Evolutionary conservation across 2,113 vertebrate species (phyloP).

Genomic region (Typhlomys cinereus): DNA sequence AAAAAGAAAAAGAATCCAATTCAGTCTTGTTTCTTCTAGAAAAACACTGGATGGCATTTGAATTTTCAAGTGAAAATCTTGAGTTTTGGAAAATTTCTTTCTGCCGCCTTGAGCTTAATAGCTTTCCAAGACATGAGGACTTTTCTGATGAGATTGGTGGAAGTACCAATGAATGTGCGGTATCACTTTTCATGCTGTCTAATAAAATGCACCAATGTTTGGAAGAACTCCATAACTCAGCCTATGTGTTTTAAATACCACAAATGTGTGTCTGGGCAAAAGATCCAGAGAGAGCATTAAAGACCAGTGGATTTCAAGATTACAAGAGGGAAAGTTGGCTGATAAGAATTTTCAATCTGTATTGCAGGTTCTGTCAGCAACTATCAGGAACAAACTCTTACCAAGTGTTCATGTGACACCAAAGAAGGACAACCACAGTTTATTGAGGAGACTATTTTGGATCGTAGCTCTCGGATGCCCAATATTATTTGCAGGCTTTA

Average conservation of each 20-base stretch:
- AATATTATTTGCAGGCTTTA: not conserved
- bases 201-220: constrained; percentile 13
- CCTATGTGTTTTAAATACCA: not conserved
- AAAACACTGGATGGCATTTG: constrained; percentile 13
- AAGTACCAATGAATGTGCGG: not conserved
- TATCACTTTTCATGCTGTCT: not conserved
- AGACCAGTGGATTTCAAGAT: constrained; percentile 32
- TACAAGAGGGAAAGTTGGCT: not conserved
- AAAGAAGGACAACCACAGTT: not conserved
- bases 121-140: not conserved
- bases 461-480: not conserved
- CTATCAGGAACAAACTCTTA: not conserved
- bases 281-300: not conserved
- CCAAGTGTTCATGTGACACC: not conserved
- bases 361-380: not conserved
- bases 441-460: not conserved
- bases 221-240: not conserved
- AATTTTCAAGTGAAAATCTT: constrained; percentile 39
- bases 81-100: constrained; percentile 13
- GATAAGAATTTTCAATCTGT: not conserved
- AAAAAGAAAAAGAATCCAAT: not conserved
- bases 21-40: not conserved
- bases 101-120: not conserved
- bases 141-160: not conserved
- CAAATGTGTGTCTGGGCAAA: not conserved